Evolutionary conservation across 23 tunicate genomes (phyloP), one percentile per base, ranked within the genome.

Genomic region (Phallusia fumigata): DNA sequence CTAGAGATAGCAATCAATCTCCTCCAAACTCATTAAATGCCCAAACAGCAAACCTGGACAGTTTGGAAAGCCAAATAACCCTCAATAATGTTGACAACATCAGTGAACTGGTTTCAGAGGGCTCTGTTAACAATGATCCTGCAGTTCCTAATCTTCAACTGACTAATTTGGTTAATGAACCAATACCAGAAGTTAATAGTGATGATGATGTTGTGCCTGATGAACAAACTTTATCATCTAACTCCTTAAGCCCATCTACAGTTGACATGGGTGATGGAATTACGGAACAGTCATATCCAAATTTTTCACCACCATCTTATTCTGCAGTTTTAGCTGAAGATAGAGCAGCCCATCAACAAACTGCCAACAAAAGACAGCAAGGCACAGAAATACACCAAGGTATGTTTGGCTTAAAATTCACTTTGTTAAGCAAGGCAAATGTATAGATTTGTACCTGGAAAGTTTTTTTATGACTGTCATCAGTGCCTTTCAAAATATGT

Each of bases 291-390:
- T 74, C 77, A 21, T 74, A 30, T 33, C 88, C 83, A 40, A 79
- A 49, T 76, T 49, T 51, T 79, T 78, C 88, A 19, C 88, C 88
- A 32, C 88, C 88, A 1, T 85, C 88, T 15, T 85, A 85, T 79
- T 85, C 88, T 44, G 78, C 88, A 6, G 88, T 85, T 5, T 36
- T 85, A 44, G 88, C 88, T 85, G 88, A 69, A 32, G 88, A 85
- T 21, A 77, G 78, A 33, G 30, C 69, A 32, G 87, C 87, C 1
- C 79, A 77, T 5, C 73, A 24, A 2, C 11, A 8, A 58, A 58
- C 28, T 24, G 8, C 28, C 26, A 11, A 58, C 3, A 22, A 22
- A 58, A 22, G 28, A 24, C 69, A 24, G 69, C 15, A 58, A 58
- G 69, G 13, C 3, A 1, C 26, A 58, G 69, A 22, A 58, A 1